Conservation (phyloP, 2,113 vertebrate genomes). For the Rhabdornis inornatus region DNA sequence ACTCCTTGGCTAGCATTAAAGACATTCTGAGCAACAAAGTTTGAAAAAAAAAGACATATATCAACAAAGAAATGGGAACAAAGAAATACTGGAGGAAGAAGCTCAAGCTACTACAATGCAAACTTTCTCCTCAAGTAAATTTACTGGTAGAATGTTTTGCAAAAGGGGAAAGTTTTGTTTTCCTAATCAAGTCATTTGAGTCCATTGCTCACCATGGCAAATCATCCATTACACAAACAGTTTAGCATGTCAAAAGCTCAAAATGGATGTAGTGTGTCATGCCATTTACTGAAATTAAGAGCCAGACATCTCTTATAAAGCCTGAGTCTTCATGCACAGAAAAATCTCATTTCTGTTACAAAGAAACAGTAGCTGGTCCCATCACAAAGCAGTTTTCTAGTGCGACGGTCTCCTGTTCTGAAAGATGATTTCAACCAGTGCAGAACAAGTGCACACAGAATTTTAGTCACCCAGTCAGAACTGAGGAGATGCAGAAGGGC, state of each 20-base stretch:
- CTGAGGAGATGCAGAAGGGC: not conserved
- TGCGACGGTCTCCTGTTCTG: slow-evolving; percentile 38
- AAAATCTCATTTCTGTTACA: slow-evolving; percentile 20
- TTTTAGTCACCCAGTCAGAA: slow-evolving; percentile 14
- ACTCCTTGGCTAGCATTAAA: slow-evolving; percentile 98
- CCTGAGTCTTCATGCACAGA: slow-evolving; percentile 7
- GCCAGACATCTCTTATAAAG: slow-evolving; percentile 58
- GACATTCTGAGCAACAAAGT: slow-evolving; percentile 94
- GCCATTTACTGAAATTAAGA: slow-evolving; percentile 84
- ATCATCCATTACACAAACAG: slow-evolving; percentile 52
- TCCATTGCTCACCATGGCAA: slow-evolving; percentile 46
- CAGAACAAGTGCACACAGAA: not conserved
- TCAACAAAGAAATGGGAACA: slow-evolving; percentile 79
- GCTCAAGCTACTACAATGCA: slow-evolving; percentile 27
- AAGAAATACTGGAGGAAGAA: slow-evolving; percentile 67
- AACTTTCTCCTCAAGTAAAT: slow-evolving; percentile 47
- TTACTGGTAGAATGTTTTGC: not conserved
- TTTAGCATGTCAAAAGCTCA: slow-evolving; percentile 66
- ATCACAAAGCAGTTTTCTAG: slow-evolving; percentile 65
- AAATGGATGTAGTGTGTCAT: slow-evolving; percentile 93
- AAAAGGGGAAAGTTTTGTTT: slow-evolving; percentile 18
- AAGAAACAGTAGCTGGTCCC: not conserved
- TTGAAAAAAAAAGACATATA: slow-evolving; percentile 91
- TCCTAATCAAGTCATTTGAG: slow-evolving; percentile 52
- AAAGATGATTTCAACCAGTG: slow-evolving; percentile 11